phyloP scores from a whole-genome alignment of 35 echinoderm and acorn worm species.

The Ptychodera flava region DNA sequence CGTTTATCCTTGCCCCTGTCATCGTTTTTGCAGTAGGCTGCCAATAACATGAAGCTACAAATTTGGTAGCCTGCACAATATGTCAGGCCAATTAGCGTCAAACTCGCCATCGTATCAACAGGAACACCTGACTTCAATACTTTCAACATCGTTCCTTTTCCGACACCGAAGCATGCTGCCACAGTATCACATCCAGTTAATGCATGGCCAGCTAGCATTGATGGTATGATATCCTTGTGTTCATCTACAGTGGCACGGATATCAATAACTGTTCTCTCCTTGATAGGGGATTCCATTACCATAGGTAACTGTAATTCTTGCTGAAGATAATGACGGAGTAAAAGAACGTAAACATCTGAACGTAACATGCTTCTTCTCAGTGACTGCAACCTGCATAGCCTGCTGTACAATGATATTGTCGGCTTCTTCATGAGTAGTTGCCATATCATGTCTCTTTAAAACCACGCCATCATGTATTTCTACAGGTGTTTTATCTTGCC shows the following conservation, averaged over 20 bases:
- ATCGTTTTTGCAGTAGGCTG: conserved; percentile 17
- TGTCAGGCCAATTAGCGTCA: conserved; percentile 7
- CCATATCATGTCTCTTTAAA: neutral
- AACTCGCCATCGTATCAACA: conserved; percentile 14
- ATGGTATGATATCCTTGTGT: neutral
- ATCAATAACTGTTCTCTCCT: conserved; percentile 25
- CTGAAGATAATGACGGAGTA: conserved; percentile 42
- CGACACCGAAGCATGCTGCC: conserved; percentile 31
- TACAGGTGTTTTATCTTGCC: conserved; percentile 18
- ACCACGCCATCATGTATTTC: conserved; percentile 16
- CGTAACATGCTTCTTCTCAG: neutral
- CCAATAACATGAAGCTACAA: conserved; percentile 20
- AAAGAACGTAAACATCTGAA: conserved; percentile 36
- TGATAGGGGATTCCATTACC: conserved; percentile 43
- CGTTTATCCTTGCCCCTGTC: conserved; percentile 17
- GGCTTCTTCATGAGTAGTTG: conserved; percentile 32
- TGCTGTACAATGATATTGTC: conserved; percentile 58
- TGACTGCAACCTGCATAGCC: conserved; percentile 21
- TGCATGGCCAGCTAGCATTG: conserved; percentile 24
- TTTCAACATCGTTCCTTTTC: conserved; percentile 30
- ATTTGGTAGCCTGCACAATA: neutral
- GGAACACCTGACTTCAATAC: conserved; percentile 9
- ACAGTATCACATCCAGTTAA: conserved; percentile 48
- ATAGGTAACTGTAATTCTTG: conserved; percentile 10
- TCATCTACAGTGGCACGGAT: conserved; percentile 8